Evolutionary conservation across 2,797 vertebrate species (phyloP).

Genomic region (Gallinago stenura): DNA sequence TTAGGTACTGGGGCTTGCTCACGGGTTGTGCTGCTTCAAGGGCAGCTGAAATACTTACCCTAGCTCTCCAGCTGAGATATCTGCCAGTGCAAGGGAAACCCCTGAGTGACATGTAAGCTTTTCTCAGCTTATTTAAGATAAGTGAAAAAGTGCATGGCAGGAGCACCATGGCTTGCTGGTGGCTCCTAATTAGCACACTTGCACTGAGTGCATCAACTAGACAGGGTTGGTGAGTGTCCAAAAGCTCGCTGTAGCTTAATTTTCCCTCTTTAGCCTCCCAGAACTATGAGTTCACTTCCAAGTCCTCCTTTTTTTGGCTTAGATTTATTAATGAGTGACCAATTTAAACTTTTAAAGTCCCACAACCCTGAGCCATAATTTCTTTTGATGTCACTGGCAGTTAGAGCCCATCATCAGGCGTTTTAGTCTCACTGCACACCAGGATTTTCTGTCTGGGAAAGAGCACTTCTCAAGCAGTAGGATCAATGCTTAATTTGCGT

Average conservation of each 20-base stretch:
- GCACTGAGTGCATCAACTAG: background rate
- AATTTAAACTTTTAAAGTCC: background rate
- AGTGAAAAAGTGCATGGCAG: background rate
- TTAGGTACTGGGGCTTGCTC: background rate
- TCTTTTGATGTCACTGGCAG: background rate
- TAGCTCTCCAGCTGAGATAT: background rate
- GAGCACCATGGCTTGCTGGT: background rate
- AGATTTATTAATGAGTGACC: background rate
- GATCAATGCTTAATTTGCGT: background rate
- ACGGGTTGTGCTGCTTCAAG: background rate
- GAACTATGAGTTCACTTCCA: background rate
- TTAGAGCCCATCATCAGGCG: accelerated
- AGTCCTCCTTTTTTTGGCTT: accelerated
- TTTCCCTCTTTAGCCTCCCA: background rate
- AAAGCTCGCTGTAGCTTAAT: background rate
- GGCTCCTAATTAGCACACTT: background rate
- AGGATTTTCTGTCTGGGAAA: background rate
- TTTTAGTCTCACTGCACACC: background rate
- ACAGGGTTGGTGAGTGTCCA: background rate
- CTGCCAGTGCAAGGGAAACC: accelerated
- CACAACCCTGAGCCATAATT: background rate
- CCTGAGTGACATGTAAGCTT: background rate
- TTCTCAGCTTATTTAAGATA: conserved; percentile 2
- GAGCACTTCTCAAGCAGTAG: background rate
- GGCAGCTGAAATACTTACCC: background rate